Conservation (phyloP, 2,113 vertebrate species). For the Aldabrachelys gigantea region DNA sequence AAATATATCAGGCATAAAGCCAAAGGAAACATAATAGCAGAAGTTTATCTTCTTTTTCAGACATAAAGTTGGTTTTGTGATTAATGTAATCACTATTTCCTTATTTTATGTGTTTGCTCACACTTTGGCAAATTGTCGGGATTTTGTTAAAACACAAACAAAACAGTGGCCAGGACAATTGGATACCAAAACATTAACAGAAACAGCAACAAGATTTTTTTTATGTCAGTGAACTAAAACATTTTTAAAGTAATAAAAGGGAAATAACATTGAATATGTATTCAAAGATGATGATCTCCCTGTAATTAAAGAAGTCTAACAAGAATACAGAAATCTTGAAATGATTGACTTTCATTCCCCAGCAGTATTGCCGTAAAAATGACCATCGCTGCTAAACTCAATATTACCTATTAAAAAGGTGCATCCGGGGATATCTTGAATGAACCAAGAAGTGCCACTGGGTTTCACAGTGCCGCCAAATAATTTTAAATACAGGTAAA, state of each 20-base stretch:
- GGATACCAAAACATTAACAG: neutral
- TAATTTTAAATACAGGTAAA: neutral
- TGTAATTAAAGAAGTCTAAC: neutral
- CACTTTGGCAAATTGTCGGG: conserved; percentile 17
- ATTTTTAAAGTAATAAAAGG: neutral
- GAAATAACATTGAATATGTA: fast-evolving
- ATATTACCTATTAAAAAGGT: neutral
- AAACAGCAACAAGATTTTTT: neutral
- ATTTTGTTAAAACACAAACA: neutral
- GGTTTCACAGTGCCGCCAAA: neutral
- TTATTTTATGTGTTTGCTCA: neutral
- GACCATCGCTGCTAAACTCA: neutral
- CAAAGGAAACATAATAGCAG: neutral
- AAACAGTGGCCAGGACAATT: neutral
- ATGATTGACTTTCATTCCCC: neutral
- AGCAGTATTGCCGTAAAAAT: neutral
- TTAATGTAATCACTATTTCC: neutral
- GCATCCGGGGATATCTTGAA: neutral
- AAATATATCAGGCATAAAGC: neutral
- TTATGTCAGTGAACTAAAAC: neutral
- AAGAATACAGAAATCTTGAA: neutral
- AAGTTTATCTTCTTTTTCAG: neutral
- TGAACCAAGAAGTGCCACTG: neutral
- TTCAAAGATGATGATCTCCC: neutral
- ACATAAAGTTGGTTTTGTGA: neutral